Conservation (phyloP, 1,140 invertebrate genomes). For the Oryzaephilus surinamensis region DNA sequence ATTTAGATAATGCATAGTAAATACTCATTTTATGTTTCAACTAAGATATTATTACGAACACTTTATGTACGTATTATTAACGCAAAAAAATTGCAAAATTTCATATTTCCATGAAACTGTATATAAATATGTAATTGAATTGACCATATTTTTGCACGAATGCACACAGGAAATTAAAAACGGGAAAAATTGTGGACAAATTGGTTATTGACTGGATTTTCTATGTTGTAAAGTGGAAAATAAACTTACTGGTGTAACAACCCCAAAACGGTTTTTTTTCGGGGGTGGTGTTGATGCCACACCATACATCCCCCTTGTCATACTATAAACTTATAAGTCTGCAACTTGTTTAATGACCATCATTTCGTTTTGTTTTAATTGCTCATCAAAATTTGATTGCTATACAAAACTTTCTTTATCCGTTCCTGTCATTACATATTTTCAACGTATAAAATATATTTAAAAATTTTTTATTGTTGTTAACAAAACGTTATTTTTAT, state of each 20-base stretch:
- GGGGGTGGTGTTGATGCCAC: constrained; percentile 2
- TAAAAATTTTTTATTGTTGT: too few species aligned
- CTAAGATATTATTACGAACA: background rate
- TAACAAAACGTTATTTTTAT: too few species aligned
- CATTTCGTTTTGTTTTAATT: constrained; percentile 34
- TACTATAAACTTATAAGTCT: constrained; percentile 30
- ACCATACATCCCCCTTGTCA: constrained; percentile 9
- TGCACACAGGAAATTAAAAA: constrained; percentile 8
- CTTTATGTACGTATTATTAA: background rate
- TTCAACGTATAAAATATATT: too few species aligned
- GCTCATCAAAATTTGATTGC: constrained; percentile 34
- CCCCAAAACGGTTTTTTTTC: background rate
- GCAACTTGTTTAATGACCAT: constrained; percentile 28
- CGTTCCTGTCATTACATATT: too few species aligned
- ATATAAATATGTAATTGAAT: constrained; percentile 6
- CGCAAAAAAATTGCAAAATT: background rate
- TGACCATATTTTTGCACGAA: background rate
- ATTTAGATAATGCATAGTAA: constrained; percentile 22
- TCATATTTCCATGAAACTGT: constrained; percentile 4
- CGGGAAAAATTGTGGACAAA: too few species aligned
- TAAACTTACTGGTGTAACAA: too few species aligned
- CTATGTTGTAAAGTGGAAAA: too few species aligned
- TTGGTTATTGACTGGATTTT: constrained; percentile 7
- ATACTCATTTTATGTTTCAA: background rate
- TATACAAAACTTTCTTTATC: too few species aligned